Percentiles rank a stretch among this genome's conserved stretches.
These are phyloP conservation scores for Eciton burchellii DNA, from an alignment of 1,140 invertebrate species.

Conservation along the genomic window DNA sequence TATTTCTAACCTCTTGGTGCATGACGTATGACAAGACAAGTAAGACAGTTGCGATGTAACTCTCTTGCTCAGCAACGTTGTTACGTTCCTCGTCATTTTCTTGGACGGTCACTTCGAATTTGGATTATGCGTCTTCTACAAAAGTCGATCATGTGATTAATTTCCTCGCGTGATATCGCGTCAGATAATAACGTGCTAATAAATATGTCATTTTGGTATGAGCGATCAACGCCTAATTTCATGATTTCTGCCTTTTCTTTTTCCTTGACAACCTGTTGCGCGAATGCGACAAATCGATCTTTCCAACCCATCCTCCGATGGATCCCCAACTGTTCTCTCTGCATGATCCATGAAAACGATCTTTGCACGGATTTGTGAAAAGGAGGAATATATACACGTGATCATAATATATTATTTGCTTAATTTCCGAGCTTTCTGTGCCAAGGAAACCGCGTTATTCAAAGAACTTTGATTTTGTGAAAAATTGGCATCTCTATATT, in stretches of 20 bases:
- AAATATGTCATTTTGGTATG: not conserved
- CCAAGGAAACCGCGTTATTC: too few species aligned
- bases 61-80: conserved; percentile 25
- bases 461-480: too few species aligned
- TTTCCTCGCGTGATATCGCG: not conserved
- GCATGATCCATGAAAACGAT: not conserved
- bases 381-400: not conserved
- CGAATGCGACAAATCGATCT: not conserved
- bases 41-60: not conserved
- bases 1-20: conserved; percentile 10
- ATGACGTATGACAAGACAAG: conserved; percentile 14
- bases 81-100: conserved; percentile 19
- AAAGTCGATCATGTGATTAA: not conserved
- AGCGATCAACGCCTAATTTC: conserved; percentile 17
- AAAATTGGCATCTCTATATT: too few species aligned
- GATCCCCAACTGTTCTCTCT: conserved; percentile 1
- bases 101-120: conserved; percentile 22
- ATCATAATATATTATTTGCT: not conserved
- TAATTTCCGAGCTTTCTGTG: too few species aligned
- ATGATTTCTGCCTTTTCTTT: not conserved
- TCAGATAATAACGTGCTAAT: not conserved
- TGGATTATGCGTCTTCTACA: not conserved
- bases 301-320: not conserved
- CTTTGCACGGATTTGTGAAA: not conserved
- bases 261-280: not conserved